Base-by-base conservation (phyloP, 2,888 invertebrate species). In the Chloromyia formosa region DNA sequence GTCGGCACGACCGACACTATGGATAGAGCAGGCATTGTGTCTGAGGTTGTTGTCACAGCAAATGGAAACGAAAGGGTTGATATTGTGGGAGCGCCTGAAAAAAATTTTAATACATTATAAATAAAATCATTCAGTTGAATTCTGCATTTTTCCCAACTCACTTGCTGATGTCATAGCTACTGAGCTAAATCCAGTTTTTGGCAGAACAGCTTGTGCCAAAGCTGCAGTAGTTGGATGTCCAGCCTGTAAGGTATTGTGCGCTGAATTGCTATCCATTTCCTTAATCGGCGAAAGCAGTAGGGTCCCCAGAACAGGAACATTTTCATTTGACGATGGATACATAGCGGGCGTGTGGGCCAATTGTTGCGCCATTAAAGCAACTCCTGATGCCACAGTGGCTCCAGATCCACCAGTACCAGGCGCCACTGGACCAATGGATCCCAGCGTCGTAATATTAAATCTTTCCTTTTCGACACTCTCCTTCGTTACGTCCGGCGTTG, bases 401-500 rank as follows among this genome's bases (percentile, higher is more conserved):
- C 74, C 49, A 10, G 62, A 84, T 86, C 84, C 75, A 86, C 86
- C 83, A 40, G 54, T 53, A 86, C 56, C 73, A 9, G 58, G 9
- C 23, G 74, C 64, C 12, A 64, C 27, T 4, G 76, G 71, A 20
- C 74, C 77, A 22, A 75, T 74, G 4, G 76, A 72, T 20, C 89
- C 71, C 58, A 79, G 77, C 53, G 78, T 88, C 58, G 92, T 84
- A 74, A 91, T 88, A 81, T 90, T 89, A n/a, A 71, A 71, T 71
- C 71, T 5, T 81, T 93, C 93, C 74, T 91, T 88, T 80, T 93
- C 92, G 75, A 90, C 87, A 22, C 90, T 89, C 83, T 94, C 94
- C 84, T 94, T 94, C 42, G 93, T 91, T 7, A 94, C 94, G 83
- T 95, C 95, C 0, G 95, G 95, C 7, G 95, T 95, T 53, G 95